A percentile compares a stretch with the other conserved stretches of the same genome.
Evolutionary conservation across 2,888 invertebrate genomes (phyloP).

Genomic region (Hypsopygia costalis): DNA sequence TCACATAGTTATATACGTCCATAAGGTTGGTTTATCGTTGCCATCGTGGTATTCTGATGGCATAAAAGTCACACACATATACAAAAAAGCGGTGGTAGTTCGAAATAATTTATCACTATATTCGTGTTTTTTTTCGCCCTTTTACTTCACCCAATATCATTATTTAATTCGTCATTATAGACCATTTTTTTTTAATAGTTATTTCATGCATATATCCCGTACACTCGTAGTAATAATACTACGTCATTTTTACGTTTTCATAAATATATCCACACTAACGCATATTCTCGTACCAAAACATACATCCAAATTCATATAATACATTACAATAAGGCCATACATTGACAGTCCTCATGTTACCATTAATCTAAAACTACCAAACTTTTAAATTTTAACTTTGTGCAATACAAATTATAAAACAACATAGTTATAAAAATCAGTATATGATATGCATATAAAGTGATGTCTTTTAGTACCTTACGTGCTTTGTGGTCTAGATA

Average conservation of each 20-base stretch:
- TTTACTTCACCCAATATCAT: no score
- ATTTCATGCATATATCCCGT: no score
- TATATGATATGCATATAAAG: neutral
- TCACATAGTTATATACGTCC: slow-evolving; percentile 17
- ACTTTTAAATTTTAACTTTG: slow-evolving; percentile 9
- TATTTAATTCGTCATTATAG: no score
- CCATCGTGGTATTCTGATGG: neutral
- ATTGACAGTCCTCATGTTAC: slow-evolving; percentile 27
- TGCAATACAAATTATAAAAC: slow-evolving; percentile 1
- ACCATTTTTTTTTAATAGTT: no score
- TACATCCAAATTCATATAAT: neutral
- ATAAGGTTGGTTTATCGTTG: neutral
- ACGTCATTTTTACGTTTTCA: neutral
- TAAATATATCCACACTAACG: neutral
- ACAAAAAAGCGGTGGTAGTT: no score
- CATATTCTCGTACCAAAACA: neutral
- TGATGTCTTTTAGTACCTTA: neutral
- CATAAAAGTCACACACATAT: no score
- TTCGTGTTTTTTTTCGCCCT: no score
- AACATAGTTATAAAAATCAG: neutral
- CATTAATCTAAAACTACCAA: neutral
- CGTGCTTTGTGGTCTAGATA: no score
- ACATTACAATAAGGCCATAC: slow-evolving; percentile 28
- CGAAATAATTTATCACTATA: no score
- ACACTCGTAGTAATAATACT: no score